Base-by-base conservation (phyloP, 2,888 invertebrate species). In the Cerceris rybyensis region DNA sequence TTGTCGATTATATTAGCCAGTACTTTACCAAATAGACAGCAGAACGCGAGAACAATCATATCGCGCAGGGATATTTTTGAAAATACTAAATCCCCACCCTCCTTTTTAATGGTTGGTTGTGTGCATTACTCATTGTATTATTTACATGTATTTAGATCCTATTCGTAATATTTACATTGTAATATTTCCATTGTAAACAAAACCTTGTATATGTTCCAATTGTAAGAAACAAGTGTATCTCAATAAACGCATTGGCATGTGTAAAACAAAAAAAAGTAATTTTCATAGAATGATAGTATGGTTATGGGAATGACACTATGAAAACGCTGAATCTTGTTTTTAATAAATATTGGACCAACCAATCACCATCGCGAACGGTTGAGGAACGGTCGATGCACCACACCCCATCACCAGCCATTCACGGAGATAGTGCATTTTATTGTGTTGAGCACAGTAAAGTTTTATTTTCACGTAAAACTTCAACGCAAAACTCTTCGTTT, bases 191-290 rank as follows among this genome's bases (percentile, higher is more conserved):
- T 61, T 46, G 11, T 70, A 59, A 43, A 60, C 54, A 59, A 60
- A 46, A 71, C 65, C 64, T 65, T 60, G 50, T 70, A 75, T 75
- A 61, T 42, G 75, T 75, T 75, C 71, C 42, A 52, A 54, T 46
- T 70, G 42, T 66, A 75, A 58, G 16, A 65, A 28, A 54, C 65
- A 16, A 60, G 58, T 79, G 78, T 80, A 73, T 70, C 67, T 70
- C 16, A 80, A 78, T 77, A 78, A 80, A 80, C n/a, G 39, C 60
- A 59, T 14, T 50, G 60, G 66, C 43, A 11, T 46, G 11, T 46
- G n/a, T n/a, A 50, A 50, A n/a, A 28, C 28, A 28, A 28, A 28
- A 28, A 50, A 50, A 13, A 6, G 2, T 50, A 7, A 11, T n/a
- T n/a, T 6, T 2, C 6, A n/a, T 7, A n/a, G 13, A 0, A 50